Base-by-base conservation (phyloP, 1,140 invertebrate species). In the Coboldia fuscipes region DNA sequence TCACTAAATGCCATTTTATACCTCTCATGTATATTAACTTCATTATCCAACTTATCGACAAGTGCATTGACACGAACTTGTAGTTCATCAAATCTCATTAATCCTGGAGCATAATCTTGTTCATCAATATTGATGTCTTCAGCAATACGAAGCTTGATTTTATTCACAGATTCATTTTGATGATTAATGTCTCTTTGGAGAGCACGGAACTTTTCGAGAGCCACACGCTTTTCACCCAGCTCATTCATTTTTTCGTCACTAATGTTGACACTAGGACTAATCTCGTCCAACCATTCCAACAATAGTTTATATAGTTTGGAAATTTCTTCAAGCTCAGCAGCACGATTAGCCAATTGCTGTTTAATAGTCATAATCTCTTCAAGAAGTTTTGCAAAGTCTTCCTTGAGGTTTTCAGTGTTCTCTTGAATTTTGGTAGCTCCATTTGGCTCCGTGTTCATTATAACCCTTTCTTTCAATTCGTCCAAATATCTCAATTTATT, bases 391-490 rank as follows among this genome's bases (percentile, higher is more conserved):
- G 90, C 84, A 49, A 90, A 88, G 47, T 90, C 83, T 42, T 71
- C 64, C 51, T 85, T 82, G 4, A 96, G 53, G 41, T 73, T 78
- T 41, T 86, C 82, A 0, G 81, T 86, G 42, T 86, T 80, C 48
- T 90, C 84, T 50, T 89, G 72, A 33, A 90, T 86, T 50, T 84
- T 85, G 0, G 68, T 66, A 1, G 75, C 79, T 2, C 86, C 85
- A 39, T 67, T 68, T 40, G 80, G 74, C 57, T 90, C 84, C 0
- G 85, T 90, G 46, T 88, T 89, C 63, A 88, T 74, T 4, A 88
- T 82, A 0, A 92, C 83, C 46, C 79, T 79, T 53, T 90, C 85
- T 53, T 89, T 90, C 0, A 92, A 56, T 45, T 92, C 86, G n/a
- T 85, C 51, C 23, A 81, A 71, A 50, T 92, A 92, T 12, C 80